Evolutionary conservation across 2,113 vertebrate genomes (phyloP), one percentile per base, ranked within the genome.

Genomic region (Cardinalis cardinalis): DNA sequence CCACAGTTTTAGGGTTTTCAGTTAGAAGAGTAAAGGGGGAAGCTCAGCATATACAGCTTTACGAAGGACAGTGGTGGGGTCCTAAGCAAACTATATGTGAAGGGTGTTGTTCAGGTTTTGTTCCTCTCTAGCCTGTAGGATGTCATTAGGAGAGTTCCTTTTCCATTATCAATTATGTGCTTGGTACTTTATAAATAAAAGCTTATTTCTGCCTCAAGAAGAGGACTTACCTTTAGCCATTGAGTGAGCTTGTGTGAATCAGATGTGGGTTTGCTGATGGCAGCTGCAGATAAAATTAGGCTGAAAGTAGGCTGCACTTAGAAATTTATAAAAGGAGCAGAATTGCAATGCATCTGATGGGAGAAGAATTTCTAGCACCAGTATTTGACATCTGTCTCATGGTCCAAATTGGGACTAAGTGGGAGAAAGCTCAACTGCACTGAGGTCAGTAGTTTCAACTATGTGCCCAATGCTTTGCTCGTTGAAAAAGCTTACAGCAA

Each of bases 1-100:
- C 0, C 0, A 4, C 31, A 43, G 6, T 38, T 4, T 2, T 36
- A 69, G 14, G 5, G 9, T 32, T 92, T 89, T 83, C 56, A 46
- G 4, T 18, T 41, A 49, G 36, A 70, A 52, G 23, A 86, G 12
- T 49, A 51, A 66, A 85, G 10, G 43, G 6, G 5, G n/a, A 73
- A 84, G 26, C 68, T 12, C 14, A 34, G 5, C 16, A 40, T n/a
- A 60, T 12, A 31, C 7, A 44, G 4, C 25, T 76, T 77, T 66
- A 40, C 14, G 40, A 70, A 74, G n/a, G 24, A 55, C 29, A 23
- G 18, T 23, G 2, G 4, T 3, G 20, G 26, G 8, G 10, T 83
- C 51, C 72, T 38, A 7, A 19, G 23, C 26, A 81, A 76, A 49
- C 10, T 55, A 1, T 23, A n/a, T 9, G 5, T 23, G 10, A 24